These are phyloP conservation scores for Drosophila siamana DNA, from an alignment of 2,888 invertebrate genomes.

Conservation along the genomic window DNA sequence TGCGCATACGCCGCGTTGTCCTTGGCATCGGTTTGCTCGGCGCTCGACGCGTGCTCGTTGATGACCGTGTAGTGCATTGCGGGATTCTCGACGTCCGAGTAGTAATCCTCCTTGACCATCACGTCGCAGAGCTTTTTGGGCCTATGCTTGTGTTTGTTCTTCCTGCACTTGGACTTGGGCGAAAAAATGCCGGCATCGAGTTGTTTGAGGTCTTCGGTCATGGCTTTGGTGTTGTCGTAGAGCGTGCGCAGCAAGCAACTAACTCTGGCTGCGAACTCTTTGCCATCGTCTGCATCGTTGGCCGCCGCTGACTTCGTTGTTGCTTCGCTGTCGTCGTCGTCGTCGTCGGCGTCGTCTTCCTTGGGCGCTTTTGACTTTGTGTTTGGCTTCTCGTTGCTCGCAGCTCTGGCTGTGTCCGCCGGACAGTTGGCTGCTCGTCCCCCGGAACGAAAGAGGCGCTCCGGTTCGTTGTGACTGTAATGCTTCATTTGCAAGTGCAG, in stretches of 20 bases:
- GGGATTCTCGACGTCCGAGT: background rate
- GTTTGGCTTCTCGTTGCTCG: background rate
- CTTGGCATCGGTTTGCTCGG: too few species aligned
- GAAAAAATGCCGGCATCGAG: background rate
- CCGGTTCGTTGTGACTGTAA: background rate
- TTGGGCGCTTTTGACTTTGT: background rate
- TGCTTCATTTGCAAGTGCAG: conserved; percentile 13
- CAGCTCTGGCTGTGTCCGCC: conserved; percentile 4
- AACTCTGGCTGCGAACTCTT: conserved; percentile 14
- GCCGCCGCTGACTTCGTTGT: too few species aligned
- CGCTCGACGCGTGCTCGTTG: background rate
- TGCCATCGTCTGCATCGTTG: background rate
- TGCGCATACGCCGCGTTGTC: conserved; percentile 3
- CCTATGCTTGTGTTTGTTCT: background rate
- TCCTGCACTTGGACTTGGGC: background rate
- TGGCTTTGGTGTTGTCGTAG: background rate
- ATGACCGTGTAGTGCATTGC: background rate
- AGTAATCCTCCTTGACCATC: background rate
- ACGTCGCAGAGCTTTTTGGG: background rate
- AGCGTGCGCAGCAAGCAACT: conserved; percentile 25
- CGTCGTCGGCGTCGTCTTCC: conserved; percentile 2
- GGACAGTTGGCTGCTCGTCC: conserved; percentile 11
- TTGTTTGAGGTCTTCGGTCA: conserved; percentile 24
- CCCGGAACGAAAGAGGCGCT: background rate
- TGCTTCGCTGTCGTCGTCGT: background rate